Evolutionary conservation across 2,888 invertebrate genomes (phyloP).

Genomic region (Lasioglossum zephyrum): DNA sequence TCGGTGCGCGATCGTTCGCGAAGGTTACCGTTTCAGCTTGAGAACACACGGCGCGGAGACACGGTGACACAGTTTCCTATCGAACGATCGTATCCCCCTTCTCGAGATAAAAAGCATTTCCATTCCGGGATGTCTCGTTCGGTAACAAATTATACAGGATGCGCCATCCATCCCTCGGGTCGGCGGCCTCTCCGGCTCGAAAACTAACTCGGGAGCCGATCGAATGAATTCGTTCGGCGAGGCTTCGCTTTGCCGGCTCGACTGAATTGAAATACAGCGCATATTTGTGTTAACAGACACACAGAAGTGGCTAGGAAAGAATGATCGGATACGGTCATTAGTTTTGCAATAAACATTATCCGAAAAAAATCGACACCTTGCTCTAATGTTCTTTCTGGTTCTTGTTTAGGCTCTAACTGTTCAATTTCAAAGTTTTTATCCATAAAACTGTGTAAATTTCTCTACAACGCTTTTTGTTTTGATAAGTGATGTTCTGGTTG

Average conservation of each 20-base stretch:
- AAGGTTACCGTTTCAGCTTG: constrained; percentile 11
- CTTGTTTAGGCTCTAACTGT: too few species aligned
- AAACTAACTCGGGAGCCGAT: background rate
- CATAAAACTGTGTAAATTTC: background rate
- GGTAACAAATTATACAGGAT: constrained; percentile 5
- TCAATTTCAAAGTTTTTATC: background rate
- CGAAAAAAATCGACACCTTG: background rate
- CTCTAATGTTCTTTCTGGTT: background rate
- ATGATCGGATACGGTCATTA: background rate
- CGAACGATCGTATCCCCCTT: constrained; percentile 4
- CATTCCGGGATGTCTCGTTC: constrained; percentile 15
- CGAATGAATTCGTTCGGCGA: background rate
- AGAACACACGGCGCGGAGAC: constrained; percentile 1
- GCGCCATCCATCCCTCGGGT: constrained; percentile 11
- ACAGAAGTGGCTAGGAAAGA: background rate
- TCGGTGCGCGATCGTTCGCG: background rate
- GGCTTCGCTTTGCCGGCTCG: background rate
- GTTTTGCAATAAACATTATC: background rate
- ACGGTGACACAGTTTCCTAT: background rate
- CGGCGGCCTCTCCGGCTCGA: background rate
- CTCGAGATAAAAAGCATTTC: constrained; percentile 14
- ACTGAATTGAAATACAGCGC: background rate
- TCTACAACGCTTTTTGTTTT: background rate
- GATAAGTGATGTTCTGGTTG: background rate
- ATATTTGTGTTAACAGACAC: background rate